phyloP scores from a whole-genome alignment of 1,140 invertebrate species.

The Phthorimaea operculella region DNA sequence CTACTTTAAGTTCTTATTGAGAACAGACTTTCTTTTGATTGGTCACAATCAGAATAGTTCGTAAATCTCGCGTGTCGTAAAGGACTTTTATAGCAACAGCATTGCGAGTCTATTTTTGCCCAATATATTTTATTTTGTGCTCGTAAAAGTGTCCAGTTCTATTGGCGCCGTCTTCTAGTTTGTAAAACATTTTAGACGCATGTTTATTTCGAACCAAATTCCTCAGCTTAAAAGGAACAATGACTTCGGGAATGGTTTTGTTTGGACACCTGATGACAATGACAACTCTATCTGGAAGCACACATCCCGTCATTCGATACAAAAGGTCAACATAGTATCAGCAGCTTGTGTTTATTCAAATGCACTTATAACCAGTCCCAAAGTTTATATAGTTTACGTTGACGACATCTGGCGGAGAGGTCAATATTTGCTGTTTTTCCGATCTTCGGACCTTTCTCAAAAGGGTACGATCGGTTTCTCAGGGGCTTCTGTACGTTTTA shows the following conservation, averaged over 20 bases:
- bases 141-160: slow-evolving; percentile 3
- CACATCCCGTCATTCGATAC: slow-evolving; percentile 50
- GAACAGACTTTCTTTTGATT: background rate
- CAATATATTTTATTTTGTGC: slow-evolving; percentile 24
- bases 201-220: no score
- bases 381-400: slow-evolving; percentile 29
- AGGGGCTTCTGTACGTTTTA: background rate
- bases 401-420: slow-evolving; percentile 62
- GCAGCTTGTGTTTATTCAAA: slow-evolving; percentile 61
- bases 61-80: slow-evolving; percentile 34
- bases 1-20: background rate
- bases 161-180: background rate
- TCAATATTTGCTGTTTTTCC: slow-evolving; percentile 63
- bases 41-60: slow-evolving; percentile 8
- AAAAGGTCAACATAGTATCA: slow-evolving; percentile 55
- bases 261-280: slow-evolving; percentile 53
- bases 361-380: slow-evolving; percentile 54
- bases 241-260: slow-evolving; percentile 9
- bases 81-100: slow-evolving; percentile 33
- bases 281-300: slow-evolving; percentile 46
- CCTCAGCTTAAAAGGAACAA: no score
- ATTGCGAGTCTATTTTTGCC: slow-evolving; percentile 33
- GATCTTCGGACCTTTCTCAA: slow-evolving; percentile 18
- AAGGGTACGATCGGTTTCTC: no score
- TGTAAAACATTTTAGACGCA: no score